Conservation (phyloP, 2,113 vertebrate genomes). For the Talpa occidentalis region DNA sequence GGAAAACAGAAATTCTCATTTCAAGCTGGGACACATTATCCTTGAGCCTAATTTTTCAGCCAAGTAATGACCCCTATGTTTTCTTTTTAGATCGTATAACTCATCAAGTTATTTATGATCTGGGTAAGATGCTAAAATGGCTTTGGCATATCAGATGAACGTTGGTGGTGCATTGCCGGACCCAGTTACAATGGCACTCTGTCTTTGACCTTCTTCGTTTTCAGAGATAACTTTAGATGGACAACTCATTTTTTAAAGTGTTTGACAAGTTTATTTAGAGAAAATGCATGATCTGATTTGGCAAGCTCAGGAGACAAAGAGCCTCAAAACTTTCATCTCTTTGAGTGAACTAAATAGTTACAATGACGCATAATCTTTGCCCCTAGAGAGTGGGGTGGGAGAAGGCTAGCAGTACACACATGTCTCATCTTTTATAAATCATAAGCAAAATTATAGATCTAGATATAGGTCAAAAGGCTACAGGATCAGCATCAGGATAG, state of each 20-base stretch:
- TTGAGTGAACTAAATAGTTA: not conserved
- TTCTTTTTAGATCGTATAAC: slow-evolving; percentile 52
- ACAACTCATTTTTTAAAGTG: not conserved
- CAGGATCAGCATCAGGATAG: not conserved
- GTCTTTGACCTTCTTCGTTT: not conserved
- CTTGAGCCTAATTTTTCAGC: slow-evolving; percentile 68
- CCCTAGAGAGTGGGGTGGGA: not conserved
- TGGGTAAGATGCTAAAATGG: slow-evolving; percentile 3
- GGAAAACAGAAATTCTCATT: slow-evolving; percentile 10
- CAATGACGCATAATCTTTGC: not conserved
- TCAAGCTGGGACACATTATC: slow-evolving; percentile 48
- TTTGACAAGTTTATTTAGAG: not conserved
- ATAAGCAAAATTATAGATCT: not conserved
- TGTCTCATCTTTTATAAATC: not conserved
- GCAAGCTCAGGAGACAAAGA: not conserved
- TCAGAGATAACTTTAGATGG: not conserved
- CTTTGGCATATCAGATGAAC: slow-evolving; percentile 21
- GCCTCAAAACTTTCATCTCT: not conserved
- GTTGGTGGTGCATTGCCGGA: not conserved
- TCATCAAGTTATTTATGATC: slow-evolving; percentile 69
- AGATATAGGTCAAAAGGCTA: not conserved
- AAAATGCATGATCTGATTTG: not conserved
- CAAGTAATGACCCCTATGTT: slow-evolving; percentile 60
- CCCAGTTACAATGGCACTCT: not conserved
- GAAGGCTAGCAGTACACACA: not conserved